Base-by-base conservation (phyloP, 1,140 invertebrate genomes). In the Lordiphosa mommai region DNA sequence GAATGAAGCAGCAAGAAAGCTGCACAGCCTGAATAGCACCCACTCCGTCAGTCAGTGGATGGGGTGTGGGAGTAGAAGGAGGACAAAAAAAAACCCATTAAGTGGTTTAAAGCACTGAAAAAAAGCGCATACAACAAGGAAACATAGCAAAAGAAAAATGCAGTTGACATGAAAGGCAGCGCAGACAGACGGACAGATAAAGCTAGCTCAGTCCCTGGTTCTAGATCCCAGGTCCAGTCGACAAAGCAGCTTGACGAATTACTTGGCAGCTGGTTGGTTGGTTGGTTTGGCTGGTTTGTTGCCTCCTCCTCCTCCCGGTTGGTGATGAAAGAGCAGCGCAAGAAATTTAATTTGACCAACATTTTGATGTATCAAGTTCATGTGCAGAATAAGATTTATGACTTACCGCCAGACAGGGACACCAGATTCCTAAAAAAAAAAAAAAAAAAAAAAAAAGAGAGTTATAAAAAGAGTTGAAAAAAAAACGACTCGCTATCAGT, bases 191-290 rank as follows among this genome's bases (percentile, higher is more conserved):
- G 13, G 14, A 10, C n/a, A 56, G 49, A 23, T n/a, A 27, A 46
- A 59, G 44, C 32, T 16, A 33, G 33, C 7, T 36, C 37, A 65
- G 30, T 47, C 50, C 36, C 44, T 46, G 33, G 34, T 6, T 4
- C 9, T 6, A 13, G 13, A 5, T 36, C 2, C 16, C 27, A 10
- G 13, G 33, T 32, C 3, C 20, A 34, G 46, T 27, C 43, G 23
- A 79, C 49, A 66, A 58, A 79, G 53, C 72, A 77, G 71, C 73
- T 77, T 73, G 73, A 77, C 74, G 74, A 80, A 80, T 80, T 80
- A 80, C 73, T 80, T 73, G 74, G 33, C 69, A 79, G 49, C 72
- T 76, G 73, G 32, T 77, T 40, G 40, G 20, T 16, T 27, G 16
- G 7, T 48, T 40, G 14, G 34, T 14, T 20, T 7, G 9, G 8